Base-by-base conservation (phyloP, 2,797 vertebrate species). In the Fistularia commersonii region DNA sequence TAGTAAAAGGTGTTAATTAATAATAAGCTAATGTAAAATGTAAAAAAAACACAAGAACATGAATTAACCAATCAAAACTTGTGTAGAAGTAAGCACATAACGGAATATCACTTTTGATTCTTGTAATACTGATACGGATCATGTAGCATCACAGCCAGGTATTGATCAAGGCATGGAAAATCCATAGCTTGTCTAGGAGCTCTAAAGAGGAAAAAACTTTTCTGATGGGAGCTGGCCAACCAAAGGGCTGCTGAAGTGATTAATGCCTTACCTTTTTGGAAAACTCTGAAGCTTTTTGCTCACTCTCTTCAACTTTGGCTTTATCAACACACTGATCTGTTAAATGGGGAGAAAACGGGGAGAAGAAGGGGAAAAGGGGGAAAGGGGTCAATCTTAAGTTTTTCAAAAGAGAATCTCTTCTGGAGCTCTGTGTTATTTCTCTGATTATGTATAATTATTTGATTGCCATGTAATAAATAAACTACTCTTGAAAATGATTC, bases 261-360 rank as follows among this genome's bases (percentile, higher is more conserved):
- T 77, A 72, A 69, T 82, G 68, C 49, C 87, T 92, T 86, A 99
- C 97, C 93, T 98, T 98, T 88, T 94, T 98, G 66, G 95, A 98
- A 89, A 90, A 97, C 76, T 99, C 97, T 2, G 85, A 74, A 50
- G 96, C 96, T 84, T 92, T 97, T 83, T 93, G 91, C 69, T 98
- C 97, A 71, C 94, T 99, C 84, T 98, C 96, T 47, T 98, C 95
- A 63, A 98, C 93, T 86, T 95, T 97, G 61, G 93, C 90, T 87
- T 98, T 98, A 83, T 98, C 93, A 78, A 98, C 96, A 76, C 93
- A 94, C 1, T 92, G 87, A 90, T 98, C 97, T 99, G 82, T 57
- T 2, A 4, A 23, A 23, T 4, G 4, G 23, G 23, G 23, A 23
- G 4, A 23, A 4, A 23, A 23, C 23, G 4, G 23, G 23, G 23